Evolutionary conservation across 2,888 invertebrate species (phyloP).

Genomic region (Macrostomum cliftonense): DNA sequence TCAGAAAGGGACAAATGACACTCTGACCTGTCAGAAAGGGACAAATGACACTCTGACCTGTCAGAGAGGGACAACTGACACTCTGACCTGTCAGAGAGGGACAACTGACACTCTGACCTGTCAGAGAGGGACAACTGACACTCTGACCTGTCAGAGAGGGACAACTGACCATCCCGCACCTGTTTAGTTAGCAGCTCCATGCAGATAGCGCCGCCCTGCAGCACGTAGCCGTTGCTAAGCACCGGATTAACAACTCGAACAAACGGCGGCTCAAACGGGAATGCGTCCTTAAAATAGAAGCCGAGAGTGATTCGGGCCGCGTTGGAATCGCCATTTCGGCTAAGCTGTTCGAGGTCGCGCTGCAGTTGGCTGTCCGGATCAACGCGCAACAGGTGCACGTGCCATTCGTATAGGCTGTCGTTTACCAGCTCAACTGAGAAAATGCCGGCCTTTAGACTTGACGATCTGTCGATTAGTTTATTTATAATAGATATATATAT

Average conservation of each 20-base stretch:
- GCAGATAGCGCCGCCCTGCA: conserved; percentile 83
- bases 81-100: too few relatives aligned
- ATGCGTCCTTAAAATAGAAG: conserved; percentile 51
- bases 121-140: too few relatives aligned
- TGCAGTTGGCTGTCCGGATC: conserved; percentile 91
- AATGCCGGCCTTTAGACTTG: conserved; percentile 18
- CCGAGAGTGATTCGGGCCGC: too few relatives aligned
- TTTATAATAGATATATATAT: too few relatives aligned
- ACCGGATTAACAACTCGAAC: conserved; percentile 91
- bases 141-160: too few relatives aligned
- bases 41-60: too few relatives aligned
- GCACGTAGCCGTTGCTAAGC: conserved; percentile 87
- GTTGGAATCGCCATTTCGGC: conserved; percentile 54
- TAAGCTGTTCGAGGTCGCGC: conserved; percentile 71
- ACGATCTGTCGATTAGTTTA: too few relatives aligned
- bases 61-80: too few relatives aligned
- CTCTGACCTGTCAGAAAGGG: too few relatives aligned
- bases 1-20: too few relatives aligned
- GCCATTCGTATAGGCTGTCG: conserved; percentile 97
- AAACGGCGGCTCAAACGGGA: conserved; percentile 95
- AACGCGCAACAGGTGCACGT: conserved; percentile 67
- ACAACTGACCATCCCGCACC: too few relatives aligned
- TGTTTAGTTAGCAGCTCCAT: conserved; percentile 89
- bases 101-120: too few relatives aligned
- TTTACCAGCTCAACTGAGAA: conserved; percentile 75